Percentiles rank a stretch among this genome's conserved stretches.
These are phyloP conservation scores for Delia radicum DNA, from an alignment of 1,140 invertebrate genomes.

Conservation along the genomic window DNA sequence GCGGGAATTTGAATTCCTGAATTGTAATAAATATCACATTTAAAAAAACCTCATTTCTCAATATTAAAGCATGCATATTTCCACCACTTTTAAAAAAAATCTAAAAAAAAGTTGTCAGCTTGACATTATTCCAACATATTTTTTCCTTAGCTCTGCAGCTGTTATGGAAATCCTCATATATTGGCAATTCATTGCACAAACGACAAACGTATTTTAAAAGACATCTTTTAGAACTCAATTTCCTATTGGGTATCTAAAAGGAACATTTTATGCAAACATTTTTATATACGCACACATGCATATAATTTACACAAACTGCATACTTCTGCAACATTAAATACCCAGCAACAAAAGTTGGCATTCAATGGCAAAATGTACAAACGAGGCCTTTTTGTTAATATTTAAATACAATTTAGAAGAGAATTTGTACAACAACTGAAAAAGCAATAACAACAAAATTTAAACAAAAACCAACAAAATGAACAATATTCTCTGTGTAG, in stretches of 20 bases:
- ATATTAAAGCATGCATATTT: too few species aligned
- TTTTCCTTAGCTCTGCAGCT: too few species aligned
- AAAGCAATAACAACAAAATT: not conserved
- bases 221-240: too few species aligned
- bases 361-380: not conserved
- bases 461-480: not conserved
- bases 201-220: too few species aligned
- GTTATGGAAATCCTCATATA: too few species aligned
- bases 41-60: too few species aligned
- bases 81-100: too few species aligned
- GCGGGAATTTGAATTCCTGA: too few species aligned
- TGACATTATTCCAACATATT: too few species aligned
- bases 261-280: not conserved
- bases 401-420: not conserved
- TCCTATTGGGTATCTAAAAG: not conserved
- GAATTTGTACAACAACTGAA: not conserved
- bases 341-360: not conserved
- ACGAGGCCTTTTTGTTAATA: not conserved
- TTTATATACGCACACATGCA: not conserved
- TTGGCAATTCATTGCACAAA: too few species aligned
- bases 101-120: too few species aligned
- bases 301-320: not conserved
- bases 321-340: not conserved
- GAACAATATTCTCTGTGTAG: not conserved
- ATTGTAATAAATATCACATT: too few species aligned